Evolutionary conservation across 92 coral and sea anemone genomes (phyloP).

Genomic region (Zoanthus gigantus): DNA sequence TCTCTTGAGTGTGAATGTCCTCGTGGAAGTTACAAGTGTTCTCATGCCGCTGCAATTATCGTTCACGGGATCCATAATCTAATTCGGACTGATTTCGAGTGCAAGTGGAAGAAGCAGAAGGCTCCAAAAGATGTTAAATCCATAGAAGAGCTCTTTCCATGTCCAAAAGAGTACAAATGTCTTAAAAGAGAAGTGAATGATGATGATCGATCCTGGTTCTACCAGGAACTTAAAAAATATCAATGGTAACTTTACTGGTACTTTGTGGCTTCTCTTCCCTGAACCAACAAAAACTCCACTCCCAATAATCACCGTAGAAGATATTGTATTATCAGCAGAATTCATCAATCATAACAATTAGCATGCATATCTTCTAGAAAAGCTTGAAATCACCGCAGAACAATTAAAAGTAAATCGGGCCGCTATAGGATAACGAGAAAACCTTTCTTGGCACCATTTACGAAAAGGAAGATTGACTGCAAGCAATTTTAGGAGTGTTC

Average conservation of each 20-base stretch:
- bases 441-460: background rate
- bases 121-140: conserved; percentile 38
- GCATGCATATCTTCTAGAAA: background rate
- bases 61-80: conserved; percentile 47
- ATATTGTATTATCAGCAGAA: background rate
- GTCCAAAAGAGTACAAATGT: conserved; percentile 49
- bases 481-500: background rate
- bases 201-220: conserved; percentile 36
- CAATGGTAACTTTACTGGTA: conserved; percentile 53
- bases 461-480: background rate
- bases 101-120: conserved; percentile 51
- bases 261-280: conserved; percentile 58
- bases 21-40: no score
- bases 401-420: background rate
- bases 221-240: conserved; percentile 39
- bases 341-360: background rate
- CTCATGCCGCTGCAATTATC: no score
- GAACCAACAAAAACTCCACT: conserved; percentile 18
- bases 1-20: no score
- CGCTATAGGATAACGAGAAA: conserved; percentile 23
- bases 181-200: conserved; percentile 38
- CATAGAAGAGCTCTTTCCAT: conserved; percentile 53
- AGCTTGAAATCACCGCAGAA: background rate
- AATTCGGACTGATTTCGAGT: conserved; percentile 30
- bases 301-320: no score